Base-by-base conservation (phyloP, 2,113 vertebrate genomes). In the Hippotragus niger region DNA sequence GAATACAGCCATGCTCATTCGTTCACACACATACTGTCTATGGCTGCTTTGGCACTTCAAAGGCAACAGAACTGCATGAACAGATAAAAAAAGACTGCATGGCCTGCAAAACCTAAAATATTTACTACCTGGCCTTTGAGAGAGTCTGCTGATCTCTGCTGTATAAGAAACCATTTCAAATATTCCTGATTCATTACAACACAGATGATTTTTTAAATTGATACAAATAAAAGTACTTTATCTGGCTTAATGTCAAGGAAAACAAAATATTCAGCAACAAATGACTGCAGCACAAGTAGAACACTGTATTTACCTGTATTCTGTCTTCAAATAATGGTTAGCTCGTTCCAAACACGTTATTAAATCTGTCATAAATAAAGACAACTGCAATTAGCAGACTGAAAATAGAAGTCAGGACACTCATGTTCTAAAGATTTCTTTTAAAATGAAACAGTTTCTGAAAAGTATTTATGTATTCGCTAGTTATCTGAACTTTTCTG, bases 301-400 rank as follows among this genome's bases (percentile, higher is more conserved):
- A 81, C 47, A 74, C 27, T 60, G 25, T 86, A 93, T 74, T 99
- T 99, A 99, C 99, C 99, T 99, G 99, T 99, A 99, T 91, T 99
- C 98, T 92, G 98, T 82, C 84, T 98, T 97, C 47, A 97, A 94
- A 97, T 99, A 99, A 97, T 99, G 99, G 96, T 98, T 99, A 96
- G 98, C 99, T 97, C 98, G 98, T 96, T 99, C 99, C 98, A 99
- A 98, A 97, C 99, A 99, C 0, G 99, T 99, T 97, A 99, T 99
- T 91, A 99, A 98, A 98, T 99, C 99, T 99, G 98, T 97, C 89
- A 87, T 95, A 98, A 98, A 95, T 97, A 97, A 97, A 98, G 62
- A 97, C 57, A 96, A 88, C 21, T 88, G 17, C 52, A 92, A 50
- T 98, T 92, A 98, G 90, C 13, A 87, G 23, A 47, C 36, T 43